Percentiles rank a stretch among this genome's conserved stretches.
Evolutionary conservation across 1,140 invertebrate species (phyloP).

Genomic region (Calosoma granatense): DNA sequence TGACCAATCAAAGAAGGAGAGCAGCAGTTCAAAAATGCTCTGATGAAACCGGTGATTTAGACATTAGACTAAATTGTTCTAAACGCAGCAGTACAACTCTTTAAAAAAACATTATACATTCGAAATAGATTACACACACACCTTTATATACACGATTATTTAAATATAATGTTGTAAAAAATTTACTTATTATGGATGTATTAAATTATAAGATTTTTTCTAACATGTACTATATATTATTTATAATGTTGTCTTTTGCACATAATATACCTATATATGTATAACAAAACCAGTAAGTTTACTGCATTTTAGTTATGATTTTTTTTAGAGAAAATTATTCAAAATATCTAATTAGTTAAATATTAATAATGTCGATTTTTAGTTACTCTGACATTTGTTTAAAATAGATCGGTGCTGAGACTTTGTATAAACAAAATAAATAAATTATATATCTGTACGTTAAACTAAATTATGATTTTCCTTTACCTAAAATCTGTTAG

Average conservation of each 20-base stretch:
- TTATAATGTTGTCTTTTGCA: slow-evolving; percentile 1
- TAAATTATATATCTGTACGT: no score
- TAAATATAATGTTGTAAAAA: not conserved
- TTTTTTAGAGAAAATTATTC: no score
- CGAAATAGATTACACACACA: slow-evolving; percentile 3
- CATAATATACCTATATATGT: not conserved
- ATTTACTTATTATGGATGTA: not conserved
- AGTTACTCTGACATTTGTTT: not conserved
- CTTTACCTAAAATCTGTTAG: no score
- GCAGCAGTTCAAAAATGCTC: slow-evolving; percentile 23
- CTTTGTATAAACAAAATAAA: slow-evolving; percentile 5
- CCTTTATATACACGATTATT: not conserved
- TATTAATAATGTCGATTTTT: not conserved
- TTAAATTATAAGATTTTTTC: not conserved
- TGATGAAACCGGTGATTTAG: slow-evolving; percentile 18
- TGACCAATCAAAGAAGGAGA: slow-evolving; percentile 24
- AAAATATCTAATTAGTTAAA: not conserved
- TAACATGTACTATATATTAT: not conserved
- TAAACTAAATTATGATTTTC: no score
- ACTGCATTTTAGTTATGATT: not conserved
- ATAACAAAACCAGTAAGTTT: no score
- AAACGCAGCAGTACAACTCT: slow-evolving; percentile 5
- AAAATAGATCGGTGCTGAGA: not conserved
- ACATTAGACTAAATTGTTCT: not conserved
- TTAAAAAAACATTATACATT: not conserved